Conservation (phyloP, 35 echinoderm and acorn worm species). For the Heliocidaris tuberculata region DNA sequence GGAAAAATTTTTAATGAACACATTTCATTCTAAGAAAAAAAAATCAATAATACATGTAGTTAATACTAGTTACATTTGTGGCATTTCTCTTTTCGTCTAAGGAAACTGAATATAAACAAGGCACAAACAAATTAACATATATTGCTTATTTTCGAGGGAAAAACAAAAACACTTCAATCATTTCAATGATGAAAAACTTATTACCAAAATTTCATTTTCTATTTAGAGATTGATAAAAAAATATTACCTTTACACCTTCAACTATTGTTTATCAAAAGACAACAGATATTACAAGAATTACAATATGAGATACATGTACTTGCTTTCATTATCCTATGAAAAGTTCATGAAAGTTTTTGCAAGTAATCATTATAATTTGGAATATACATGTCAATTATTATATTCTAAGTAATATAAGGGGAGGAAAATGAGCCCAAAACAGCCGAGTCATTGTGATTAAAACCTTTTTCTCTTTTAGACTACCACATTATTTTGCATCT, state of each 20-base stretch:
- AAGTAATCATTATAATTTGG: background rate
- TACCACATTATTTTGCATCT: background rate
- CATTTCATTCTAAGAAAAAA: background rate
- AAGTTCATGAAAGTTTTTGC: background rate
- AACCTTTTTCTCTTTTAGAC: too few species aligned
- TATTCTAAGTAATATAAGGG: background rate
- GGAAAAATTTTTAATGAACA: background rate
- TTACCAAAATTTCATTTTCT: background rate
- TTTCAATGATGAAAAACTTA: background rate
- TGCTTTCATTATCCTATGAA: background rate
- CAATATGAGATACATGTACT: too few species aligned
- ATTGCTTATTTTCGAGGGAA: background rate
- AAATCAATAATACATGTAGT: background rate
- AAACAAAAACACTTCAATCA: background rate
- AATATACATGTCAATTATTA: background rate
- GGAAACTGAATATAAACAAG: background rate
- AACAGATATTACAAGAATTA: background rate
- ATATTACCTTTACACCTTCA: background rate
- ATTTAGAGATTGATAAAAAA: too few species aligned
- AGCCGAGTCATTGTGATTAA: too few species aligned
- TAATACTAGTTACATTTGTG: background rate
- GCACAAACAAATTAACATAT: conserved; percentile 7
- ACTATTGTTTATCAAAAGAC: background rate
- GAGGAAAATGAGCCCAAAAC: too few species aligned
- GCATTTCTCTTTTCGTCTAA: background rate